These are phyloP conservation scores for Potamarius usumacintae DNA, from an alignment of 2,113 vertebrate genomes.

Conservation along the genomic window DNA sequence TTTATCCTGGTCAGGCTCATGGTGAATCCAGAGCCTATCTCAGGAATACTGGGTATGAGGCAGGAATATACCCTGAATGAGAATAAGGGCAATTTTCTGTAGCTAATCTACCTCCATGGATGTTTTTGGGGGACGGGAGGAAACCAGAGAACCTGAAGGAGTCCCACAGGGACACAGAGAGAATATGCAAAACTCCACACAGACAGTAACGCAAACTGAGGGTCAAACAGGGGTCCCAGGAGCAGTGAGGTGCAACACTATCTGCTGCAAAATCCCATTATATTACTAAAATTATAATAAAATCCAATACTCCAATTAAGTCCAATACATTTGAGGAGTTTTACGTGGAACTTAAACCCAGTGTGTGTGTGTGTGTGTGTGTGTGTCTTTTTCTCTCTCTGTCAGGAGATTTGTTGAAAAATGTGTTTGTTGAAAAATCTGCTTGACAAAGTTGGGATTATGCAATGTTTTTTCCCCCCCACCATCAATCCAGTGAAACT, in stretches of 20 bases:
- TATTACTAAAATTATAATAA: background rate
- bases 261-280: background rate
- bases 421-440: slow-evolving; percentile 67
- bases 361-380: background rate
- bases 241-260: background rate
- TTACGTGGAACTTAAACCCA: background rate
- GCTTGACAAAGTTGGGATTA: slow-evolving; percentile 68
- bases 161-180: background rate
- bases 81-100: background rate
- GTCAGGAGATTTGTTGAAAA: background rate
- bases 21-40: background rate
- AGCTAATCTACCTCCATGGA: background rate
- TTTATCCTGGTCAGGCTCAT: background rate
- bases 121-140: background rate
- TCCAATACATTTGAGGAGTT: background rate
- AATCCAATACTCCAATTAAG: background rate
- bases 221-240: background rate
- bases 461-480: slow-evolving; percentile 68
- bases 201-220: background rate
- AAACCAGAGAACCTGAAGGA: background rate
- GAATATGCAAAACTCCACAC: background rate
- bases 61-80: background rate
- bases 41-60: background rate
- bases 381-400: slow-evolving; percentile 28
- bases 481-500: slow-evolving; percentile 70